Evolutionary conservation across 2,888 invertebrate species (phyloP), one percentile per base, ranked within the genome.

Genomic region (Gastracanthus pulcherrimus): DNA sequence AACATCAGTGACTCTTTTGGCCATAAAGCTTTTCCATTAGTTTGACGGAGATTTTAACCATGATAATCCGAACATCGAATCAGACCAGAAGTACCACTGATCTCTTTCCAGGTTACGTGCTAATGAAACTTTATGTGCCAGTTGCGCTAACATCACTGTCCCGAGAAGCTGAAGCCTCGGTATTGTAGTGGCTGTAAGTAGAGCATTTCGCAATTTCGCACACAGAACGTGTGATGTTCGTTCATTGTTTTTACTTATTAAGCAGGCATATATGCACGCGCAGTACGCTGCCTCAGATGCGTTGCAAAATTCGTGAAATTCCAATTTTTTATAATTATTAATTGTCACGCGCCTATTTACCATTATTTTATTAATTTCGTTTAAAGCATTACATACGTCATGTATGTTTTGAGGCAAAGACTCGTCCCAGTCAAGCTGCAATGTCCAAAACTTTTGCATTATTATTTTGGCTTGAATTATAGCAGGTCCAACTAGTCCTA

Each of bases 131-230:
- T 83, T 51, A 3, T 62, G 48, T 0, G 76, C 75, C 16, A 85
- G 64, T 31, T 79, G 78, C 0, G 85, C 48, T 0, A 84, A 69
- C 0, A 87, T 51, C 29, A 82, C 45, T 16, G 86, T 85, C 34
- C 81, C 84, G n/a, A 83, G 81, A 19, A 89, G 74, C 38, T 87
- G 86, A 6, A 88, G 76, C 6, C 86, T 76, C 7, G 86, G 85
- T 29, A 87, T 76, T 0, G 86, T 83, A 6, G 83, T 76, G 16
- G 70, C 48, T 51, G 86, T 87, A 23, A 85, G 29, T 9, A 83
- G 84, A 1, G 84, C 83, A 0, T 85, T 83, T 38, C 84, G 83
- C 0, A 83, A 83, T 41, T 82, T 85, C 0, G 83, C 71, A 48
- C 74, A 83, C 1, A 86, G 60, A 0, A 85, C 67, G 0, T 51